Evolutionary conservation across 2,888 invertebrate species (phyloP), one percentile per base, ranked within the genome.

Genomic region (Crocallis elinguaria): DNA sequence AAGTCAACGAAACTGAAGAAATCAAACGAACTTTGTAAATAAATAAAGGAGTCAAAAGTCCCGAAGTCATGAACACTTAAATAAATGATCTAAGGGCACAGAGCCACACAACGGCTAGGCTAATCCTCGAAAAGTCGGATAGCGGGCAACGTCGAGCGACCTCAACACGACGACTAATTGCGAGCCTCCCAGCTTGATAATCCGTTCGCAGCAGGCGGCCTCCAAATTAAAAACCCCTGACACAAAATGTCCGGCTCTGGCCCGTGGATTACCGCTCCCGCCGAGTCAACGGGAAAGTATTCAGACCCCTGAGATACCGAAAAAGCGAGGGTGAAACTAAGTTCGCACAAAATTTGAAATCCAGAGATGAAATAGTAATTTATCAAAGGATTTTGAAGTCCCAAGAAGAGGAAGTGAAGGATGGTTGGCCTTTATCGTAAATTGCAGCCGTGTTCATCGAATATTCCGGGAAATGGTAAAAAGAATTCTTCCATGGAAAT

Each of bases 331-430:
- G 85, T 69, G 73, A 71, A 77, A 78, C 73, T 68, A 71, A 80
- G 80, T 86, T 81, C 67, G 71, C 75, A 71, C 81, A 78, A 82
- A 83, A 78, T 78, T 75, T 80, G 69, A 82, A 87, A 87, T 83
- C 84, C 86, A 69, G 71, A 87, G 84, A 88, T 88, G 86, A 88
- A 89, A 89, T 83, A 86, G 89, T 91, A 86, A 90, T 91, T 88
- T 89, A 90, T 90, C 88, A 89, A 86, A 86, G 87, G 89, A 87
- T 90, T 90, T 86, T 79, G 82, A 77, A 67, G 77, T 79, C 76
- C 76, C 82, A 74, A 84, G 79, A 70, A 85, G 75, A 78, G 79
- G 77, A 82, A 80, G 79, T 80, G 84, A 83, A 78, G 71, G 82
- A 83, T 81, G 79, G 77, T 66, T 73, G 72, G 52, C 72, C 73